Percentiles rank a stretch among this genome's conserved stretches.
phyloP scores from a whole-genome alignment of 2,113 vertebrate species.

The Lagopus muta region DNA sequence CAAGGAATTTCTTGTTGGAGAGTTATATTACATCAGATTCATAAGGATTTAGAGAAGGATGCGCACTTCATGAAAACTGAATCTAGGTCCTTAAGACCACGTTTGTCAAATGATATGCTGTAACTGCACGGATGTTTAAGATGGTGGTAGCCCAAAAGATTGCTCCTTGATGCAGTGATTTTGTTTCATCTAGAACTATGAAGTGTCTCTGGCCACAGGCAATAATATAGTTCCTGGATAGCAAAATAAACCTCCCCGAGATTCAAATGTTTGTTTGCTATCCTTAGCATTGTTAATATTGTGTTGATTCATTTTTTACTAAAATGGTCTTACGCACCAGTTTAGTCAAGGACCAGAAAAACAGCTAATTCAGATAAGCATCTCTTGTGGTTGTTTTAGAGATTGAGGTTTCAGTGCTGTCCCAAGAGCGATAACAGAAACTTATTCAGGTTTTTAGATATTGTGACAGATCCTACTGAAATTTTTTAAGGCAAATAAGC shows the following conservation, averaged over 20 bases:
- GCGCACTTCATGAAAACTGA: background rate
- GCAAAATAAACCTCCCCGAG: background rate
- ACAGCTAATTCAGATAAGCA: background rate
- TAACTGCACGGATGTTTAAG: background rate
- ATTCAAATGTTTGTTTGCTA: background rate
- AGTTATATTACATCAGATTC: background rate
- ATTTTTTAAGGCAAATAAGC: background rate
- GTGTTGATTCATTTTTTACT: background rate
- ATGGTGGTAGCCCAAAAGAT: background rate
- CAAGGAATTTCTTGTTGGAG: background rate
- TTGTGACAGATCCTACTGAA: rapidly evolving
- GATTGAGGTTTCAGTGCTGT: background rate
- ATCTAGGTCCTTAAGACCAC: rapidly evolving
- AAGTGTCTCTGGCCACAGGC: background rate
- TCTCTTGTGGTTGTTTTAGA: background rate
- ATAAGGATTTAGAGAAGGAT: background rate
- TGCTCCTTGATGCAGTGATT: background rate
- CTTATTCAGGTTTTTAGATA: rapidly evolving
- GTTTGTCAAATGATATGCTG: background rate
- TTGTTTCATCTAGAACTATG: background rate
- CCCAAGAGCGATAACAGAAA: background rate
- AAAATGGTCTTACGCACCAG: background rate
- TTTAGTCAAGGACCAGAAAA: background rate
- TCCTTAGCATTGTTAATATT: background rate
- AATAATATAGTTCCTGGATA: background rate